Evolutionary conservation across 2,888 invertebrate species (phyloP).

Genomic region (Eristalis arbustorum): DNA sequence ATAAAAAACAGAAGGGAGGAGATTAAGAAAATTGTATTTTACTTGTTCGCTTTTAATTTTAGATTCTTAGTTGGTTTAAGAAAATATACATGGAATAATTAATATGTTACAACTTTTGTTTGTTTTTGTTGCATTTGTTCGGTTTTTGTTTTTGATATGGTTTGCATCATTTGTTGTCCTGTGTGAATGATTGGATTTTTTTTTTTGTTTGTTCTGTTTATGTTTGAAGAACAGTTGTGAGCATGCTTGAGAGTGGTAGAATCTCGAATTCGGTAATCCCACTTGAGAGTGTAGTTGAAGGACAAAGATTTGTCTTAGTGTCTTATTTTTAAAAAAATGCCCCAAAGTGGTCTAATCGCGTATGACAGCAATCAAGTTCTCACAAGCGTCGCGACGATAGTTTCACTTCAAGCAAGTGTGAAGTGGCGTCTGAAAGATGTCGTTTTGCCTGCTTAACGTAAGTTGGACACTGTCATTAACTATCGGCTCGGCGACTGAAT

Average conservation of each 20-base stretch:
- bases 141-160: neutral
- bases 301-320: too few species aligned
- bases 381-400: too few species aligned
- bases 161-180: neutral
- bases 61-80: slow-evolving; percentile 58
- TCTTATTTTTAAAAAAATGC: too few species aligned
- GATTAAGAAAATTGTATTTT: neutral
- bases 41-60: slow-evolving; percentile 43
- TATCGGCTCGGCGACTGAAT: too few species aligned
- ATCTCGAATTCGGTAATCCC: too few species aligned
- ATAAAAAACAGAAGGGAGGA: slow-evolving; percentile 1
- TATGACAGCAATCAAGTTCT: too few species aligned
- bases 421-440: too few species aligned
- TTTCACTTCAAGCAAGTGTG: too few species aligned
- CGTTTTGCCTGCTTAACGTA: too few species aligned
- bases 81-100: slow-evolving; percentile 61
- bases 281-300: too few species aligned
- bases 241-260: neutral
- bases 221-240: neutral
- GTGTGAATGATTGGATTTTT: neutral
- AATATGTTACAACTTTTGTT: slow-evolving; percentile 18
- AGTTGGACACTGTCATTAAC: too few species aligned
- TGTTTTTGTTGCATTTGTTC: slow-evolving; percentile 5
- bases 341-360: too few species aligned
- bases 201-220: neutral